Base-by-base conservation (phyloP, 2,888 invertebrate genomes). In the Nymphalis urticae region DNA sequence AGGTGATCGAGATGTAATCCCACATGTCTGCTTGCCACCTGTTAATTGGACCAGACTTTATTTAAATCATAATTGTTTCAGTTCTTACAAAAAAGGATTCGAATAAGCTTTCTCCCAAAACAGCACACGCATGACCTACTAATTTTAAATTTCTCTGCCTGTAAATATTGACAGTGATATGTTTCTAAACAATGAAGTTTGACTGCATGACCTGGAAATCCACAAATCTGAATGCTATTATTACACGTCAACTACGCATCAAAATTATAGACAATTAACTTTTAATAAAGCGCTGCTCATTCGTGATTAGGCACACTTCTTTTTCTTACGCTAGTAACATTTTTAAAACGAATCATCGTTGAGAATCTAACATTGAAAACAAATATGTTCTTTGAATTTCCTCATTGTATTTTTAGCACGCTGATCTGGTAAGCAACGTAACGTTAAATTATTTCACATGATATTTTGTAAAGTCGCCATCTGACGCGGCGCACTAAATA, bases 1-100 rank as follows among this genome's bases (percentile, higher is more conserved):
- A 83, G 84, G 84, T 84, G 88, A 90, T 90, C 89, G 80, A 78
- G 79, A 79, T 80, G 80, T 80, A 82, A 81, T 80, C 77, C 79
- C 17, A 32, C 13, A 76, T 75, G 72, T 72, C 71, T 72, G 75
- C 75, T 79, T 77, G 79, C 77, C 67, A 77, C 75, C 71, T 78
- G 70, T 83, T 89, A 89, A 90, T 90, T 90, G 88, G 85, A 62
- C 32, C 27, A 27, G 32, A 84, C 80, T 75, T 78, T 76, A 79
- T 82, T 83, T 80, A 85, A 85, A 85, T 81, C 82, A 80, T 85
- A 85, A 85, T 69, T 62, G 54, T 56, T 62, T 74, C 76, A 73
- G 67, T 73, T 67, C 70, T 75, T 17, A 27, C 74, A 76, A 78
- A 80, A 75, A 74, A 75, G 75, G 72, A 77, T 74, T 68, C 61